Evolutionary conservation across 2,113 vertebrate species (phyloP), one percentile per base, ranked within the genome.

Genomic region (Barnardius zonarius): DNA sequence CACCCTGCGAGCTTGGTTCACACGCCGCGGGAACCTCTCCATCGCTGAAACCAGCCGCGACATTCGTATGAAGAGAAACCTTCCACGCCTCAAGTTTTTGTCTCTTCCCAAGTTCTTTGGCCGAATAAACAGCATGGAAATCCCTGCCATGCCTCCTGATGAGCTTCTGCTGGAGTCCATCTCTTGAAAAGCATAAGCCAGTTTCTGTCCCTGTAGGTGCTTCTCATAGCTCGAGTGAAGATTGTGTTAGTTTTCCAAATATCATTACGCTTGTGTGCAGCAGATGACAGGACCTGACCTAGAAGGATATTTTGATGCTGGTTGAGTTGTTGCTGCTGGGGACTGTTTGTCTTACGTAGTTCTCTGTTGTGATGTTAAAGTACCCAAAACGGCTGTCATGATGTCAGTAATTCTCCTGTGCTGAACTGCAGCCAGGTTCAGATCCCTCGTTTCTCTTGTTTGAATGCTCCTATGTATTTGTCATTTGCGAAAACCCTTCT

Each of bases 161-260:
- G 96, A 93, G 86, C 93, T 97, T 16, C 88, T 96, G 70, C 67
- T 96, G 66, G 95, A 97, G 78, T 96, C 96, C 83, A 95, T 94
- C 92, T 96, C 94, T 10, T 96, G 96, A 96, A 5, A 35, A n/a
- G 4, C 9, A 0, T 1, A 31, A 25, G 35, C 22, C 9, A 0
- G 5, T n/a, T n/a, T 33, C 33, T n/a, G 43, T 4, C 86, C 1
- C 0, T 0, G 57, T 13, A 30, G 22, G 30, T 55, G 78, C n/a
- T 77, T 33, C 43, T 80, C n/a, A 9, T 8, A 6, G 49, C 62
- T 49, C 18, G 33, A 46, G 30, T 2, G 37, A 70, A 15, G 35
- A 10, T 7, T 23, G 30, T 2, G 0, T 76, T 63, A 43, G 30
- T 86, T 51, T 63, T 55, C 68, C 37, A 57, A 30, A 31, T 23